phyloP scores from a whole-genome alignment of 2,113 vertebrate genomes.

The Rallus limicola region DNA sequence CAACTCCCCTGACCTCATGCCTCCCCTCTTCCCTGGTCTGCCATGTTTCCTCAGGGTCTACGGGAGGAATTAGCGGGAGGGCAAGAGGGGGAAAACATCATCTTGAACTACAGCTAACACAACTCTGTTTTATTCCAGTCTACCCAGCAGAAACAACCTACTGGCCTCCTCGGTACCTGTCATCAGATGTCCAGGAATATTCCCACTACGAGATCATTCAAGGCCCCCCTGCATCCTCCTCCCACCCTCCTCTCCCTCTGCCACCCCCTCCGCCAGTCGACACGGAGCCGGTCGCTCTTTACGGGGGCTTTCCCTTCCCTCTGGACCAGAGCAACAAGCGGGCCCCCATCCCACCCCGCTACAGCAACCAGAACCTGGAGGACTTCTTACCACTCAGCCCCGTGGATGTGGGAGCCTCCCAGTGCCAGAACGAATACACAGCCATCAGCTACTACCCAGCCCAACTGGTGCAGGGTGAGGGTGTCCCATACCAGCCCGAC shows the following conservation, averaged over 20 bases:
- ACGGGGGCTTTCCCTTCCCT: conserved; percentile 93
- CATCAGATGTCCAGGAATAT: conserved; percentile 82
- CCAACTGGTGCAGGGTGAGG: conserved; percentile 76
- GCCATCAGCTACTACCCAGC: conserved; percentile 95
- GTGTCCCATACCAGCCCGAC: conserved; percentile 75
- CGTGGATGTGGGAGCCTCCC: conserved; percentile 76
- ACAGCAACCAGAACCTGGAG: conserved; percentile 94
- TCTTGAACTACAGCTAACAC: not conserved
- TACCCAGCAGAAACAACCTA: conserved; percentile 82
- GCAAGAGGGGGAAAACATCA: not conserved
- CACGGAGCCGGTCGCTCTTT: conserved; percentile 80
- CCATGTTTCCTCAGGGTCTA: not conserved
- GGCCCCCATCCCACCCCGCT: conserved; percentile 92
- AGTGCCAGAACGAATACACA: conserved; percentile 91
- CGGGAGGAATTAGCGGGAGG: not conserved
- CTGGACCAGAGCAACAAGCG: conserved; percentile 89
- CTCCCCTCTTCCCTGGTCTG: not conserved
- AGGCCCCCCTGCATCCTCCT: conserved; percentile 69
- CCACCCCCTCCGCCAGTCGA: conserved; percentile 64
- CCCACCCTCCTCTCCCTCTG: conserved; percentile 49
- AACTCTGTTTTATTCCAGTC: conserved; percentile 72
- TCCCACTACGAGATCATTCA: conserved; percentile 87
- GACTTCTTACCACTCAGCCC: conserved; percentile 86
- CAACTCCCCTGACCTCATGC: fast-evolving
- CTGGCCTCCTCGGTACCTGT: conserved; percentile 80